phyloP scores from a whole-genome alignment of 2,113 vertebrate species.

The Leptodactylus fuscus region DNA sequence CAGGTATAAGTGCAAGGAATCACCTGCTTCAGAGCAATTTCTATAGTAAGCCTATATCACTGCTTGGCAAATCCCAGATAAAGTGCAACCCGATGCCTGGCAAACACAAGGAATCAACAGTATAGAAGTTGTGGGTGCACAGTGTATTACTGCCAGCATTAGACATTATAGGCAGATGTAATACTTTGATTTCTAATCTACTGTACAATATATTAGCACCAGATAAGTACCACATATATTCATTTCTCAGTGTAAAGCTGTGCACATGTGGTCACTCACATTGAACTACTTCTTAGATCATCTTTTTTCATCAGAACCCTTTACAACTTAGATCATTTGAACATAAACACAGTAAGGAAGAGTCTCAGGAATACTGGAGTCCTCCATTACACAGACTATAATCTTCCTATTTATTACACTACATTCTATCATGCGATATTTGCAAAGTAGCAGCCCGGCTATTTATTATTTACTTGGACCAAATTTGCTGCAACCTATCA shows the following conservation, averaged over 20 bases:
- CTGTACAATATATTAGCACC: not conserved
- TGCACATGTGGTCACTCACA: conserved; percentile 23
- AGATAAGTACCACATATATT: conserved; percentile 20
- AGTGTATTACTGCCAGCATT: conserved; percentile 8
- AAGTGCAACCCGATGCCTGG: conserved; percentile 1
- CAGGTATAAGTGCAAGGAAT: conserved; percentile 21
- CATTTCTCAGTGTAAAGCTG: not conserved
- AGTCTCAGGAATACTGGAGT: conserved; percentile 7
- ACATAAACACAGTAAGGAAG: conserved; percentile 12
- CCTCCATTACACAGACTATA: not conserved
- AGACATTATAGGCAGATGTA: not conserved
- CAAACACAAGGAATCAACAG: not conserved
- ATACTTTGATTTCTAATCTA: not conserved
- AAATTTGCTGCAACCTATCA: not conserved
- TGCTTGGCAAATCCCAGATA: not conserved
- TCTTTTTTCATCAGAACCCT: not conserved
- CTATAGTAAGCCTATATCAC: not conserved
- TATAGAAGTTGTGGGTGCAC: conserved; percentile 4
- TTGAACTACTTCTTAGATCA: not conserved
- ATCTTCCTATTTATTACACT: conserved; percentile 19
- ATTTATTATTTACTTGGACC: conserved; percentile 4
- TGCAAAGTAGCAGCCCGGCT: not conserved
- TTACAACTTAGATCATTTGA: not conserved
- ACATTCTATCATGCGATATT: conserved; percentile 27
- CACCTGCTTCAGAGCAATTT: conserved; percentile 4